These are phyloP conservation scores for Ailurus styani DNA, from an alignment of 2,113 vertebrate species.

Conservation along the genomic window DNA sequence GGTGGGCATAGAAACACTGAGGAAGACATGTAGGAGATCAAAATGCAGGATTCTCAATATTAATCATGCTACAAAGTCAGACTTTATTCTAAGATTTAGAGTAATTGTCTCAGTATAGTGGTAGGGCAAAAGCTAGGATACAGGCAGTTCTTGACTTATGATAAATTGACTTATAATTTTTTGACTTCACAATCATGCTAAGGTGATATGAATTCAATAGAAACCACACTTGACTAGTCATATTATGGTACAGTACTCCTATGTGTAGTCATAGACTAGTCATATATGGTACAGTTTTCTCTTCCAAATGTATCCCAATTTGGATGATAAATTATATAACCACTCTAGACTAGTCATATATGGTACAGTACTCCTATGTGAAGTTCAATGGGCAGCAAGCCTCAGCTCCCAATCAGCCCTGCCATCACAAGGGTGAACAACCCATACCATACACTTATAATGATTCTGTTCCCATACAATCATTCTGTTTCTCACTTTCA, in stretches of 20 bases:
- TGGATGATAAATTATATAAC: not conserved
- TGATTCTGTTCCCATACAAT: not conserved
- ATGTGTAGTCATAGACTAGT: no score
- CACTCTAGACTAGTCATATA: not conserved
- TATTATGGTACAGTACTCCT: no score
- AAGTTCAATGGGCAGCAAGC: not conserved
- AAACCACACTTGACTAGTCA: not conserved
- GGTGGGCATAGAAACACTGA: not conserved
- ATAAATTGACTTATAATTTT: not conserved
- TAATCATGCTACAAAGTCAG: not conserved
- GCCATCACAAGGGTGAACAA: not conserved
- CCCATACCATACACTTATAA: not conserved
- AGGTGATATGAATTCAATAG: not conserved
- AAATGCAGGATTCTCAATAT: not conserved
- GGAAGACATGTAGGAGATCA: not conserved
- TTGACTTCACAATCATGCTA: not conserved
- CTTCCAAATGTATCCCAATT: not conserved
- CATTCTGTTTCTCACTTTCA: not conserved
- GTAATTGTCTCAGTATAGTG: not conserved
- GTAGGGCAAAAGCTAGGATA: not conserved
- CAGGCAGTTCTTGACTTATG: not conserved
- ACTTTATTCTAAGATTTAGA: not conserved
- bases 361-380: not conserved
- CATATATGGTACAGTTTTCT: no score
- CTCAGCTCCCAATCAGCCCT: not conserved